Evolutionary conservation across 1,140 invertebrate species (phyloP).

Genomic region (Zaprionus camerounensis): DNA sequence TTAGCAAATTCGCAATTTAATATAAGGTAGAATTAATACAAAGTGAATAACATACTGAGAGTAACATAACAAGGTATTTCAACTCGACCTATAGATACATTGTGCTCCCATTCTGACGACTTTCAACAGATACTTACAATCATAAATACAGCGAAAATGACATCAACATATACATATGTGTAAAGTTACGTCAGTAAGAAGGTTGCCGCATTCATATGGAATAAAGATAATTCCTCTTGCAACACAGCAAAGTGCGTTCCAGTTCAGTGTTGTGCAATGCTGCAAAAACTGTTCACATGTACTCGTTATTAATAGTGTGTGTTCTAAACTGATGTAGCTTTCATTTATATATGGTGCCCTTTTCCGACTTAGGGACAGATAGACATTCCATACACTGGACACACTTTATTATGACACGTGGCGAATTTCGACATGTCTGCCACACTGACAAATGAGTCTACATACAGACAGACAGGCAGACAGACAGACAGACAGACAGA

Average conservation of each 20-base stretch:
- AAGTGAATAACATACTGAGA: background rate
- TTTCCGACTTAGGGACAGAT: background rate
- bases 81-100: background rate
- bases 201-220: background rate
- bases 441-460: conserved; percentile 78
- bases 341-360: too few species aligned
- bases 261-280: too few species aligned
- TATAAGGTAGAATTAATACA: conserved; percentile 17
- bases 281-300: background rate
- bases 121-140: background rate
- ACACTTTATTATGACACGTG: conserved; percentile 78
- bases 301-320: background rate
- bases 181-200: background rate
- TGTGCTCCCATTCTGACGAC: background rate
- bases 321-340: too few species aligned
- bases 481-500: conserved; percentile 34
- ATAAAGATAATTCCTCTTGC: too few species aligned
- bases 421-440: conserved; percentile 82
- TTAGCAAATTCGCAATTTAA: conserved; percentile 54
- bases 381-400: conserved; percentile 54
- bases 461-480: conserved; percentile 58
- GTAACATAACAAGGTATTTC: conserved; percentile 6
- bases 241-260: too few species aligned
- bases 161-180: background rate
- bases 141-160: background rate